phyloP scores from a whole-genome alignment of 2,888 invertebrate genomes.

The Tetragnatha montana region DNA sequence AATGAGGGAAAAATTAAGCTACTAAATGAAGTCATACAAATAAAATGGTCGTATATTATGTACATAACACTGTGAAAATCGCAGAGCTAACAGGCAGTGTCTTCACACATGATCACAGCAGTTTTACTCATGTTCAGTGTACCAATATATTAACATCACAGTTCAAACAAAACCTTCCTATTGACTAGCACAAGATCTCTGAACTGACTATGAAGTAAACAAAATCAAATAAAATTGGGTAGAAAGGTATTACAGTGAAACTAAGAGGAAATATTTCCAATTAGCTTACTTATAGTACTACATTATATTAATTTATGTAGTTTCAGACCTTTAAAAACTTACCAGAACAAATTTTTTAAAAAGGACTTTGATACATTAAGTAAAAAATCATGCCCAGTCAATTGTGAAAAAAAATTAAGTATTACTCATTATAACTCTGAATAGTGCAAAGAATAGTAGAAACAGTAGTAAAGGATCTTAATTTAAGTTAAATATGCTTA shows the following conservation, averaged over 20 bases:
- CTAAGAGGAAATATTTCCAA: not conserved
- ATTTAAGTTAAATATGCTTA: too few relatives aligned
- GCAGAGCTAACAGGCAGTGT: constrained; percentile 30
- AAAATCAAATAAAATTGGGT: not conserved
- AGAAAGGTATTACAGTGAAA: not conserved
- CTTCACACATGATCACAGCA: constrained; percentile 37
- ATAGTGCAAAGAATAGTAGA: too few relatives aligned
- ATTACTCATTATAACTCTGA: too few relatives aligned
- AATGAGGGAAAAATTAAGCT: not conserved
- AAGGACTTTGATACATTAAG: too few relatives aligned
- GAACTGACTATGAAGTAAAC: not conserved
- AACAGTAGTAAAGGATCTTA: too few relatives aligned
- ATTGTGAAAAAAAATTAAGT: too few relatives aligned
- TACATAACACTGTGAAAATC: constrained; percentile 7
- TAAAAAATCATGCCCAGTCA: too few relatives aligned
- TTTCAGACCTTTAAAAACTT: too few relatives aligned
- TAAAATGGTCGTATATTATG: not conserved
- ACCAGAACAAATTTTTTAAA: too few relatives aligned
- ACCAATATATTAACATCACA: constrained; percentile 32
- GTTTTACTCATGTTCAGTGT: constrained; percentile 13
- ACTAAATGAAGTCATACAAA: not conserved
- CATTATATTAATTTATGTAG: too few relatives aligned
- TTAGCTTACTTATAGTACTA: not conserved
- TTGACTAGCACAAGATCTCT: not conserved
- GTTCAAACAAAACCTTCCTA: constrained; percentile 1